Evolutionary conservation across 2,797 vertebrate species (phyloP).

Genomic region (Emydoidea blandingii): DNA sequence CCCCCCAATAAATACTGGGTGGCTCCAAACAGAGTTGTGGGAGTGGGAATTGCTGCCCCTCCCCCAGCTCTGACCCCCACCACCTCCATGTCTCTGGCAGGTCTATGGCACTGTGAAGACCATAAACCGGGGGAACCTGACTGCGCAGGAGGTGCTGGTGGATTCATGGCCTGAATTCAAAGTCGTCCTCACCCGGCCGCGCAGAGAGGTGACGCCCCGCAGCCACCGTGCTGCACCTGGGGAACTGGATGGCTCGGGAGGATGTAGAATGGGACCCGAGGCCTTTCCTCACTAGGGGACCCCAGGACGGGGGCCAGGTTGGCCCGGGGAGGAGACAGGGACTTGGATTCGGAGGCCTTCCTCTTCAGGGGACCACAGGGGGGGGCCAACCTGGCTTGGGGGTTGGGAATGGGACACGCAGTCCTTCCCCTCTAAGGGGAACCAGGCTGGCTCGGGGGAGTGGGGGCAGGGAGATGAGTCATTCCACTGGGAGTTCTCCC

Average conservation of each 20-base stretch:
- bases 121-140: neutral
- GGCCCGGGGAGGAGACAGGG: no score
- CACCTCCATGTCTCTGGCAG: no score
- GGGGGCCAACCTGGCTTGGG: no score
- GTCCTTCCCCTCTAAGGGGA: no score
- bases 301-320: no score
- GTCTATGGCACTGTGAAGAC: neutral
- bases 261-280: no score
- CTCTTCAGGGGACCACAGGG: no score
- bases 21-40: neutral
- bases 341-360: no score
- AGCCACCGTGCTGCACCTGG: neutral
- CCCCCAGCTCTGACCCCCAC: neutral
- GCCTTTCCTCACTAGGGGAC: neutral
- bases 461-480: no score
- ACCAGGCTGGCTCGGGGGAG: neutral
- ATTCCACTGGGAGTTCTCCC: neutral
- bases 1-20: neutral
- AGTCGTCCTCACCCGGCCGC: neutral
- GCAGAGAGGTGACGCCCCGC: neutral
- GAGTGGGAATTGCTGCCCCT: neutral
- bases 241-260: no score
- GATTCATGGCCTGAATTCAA: slow-evolving; percentile 25
- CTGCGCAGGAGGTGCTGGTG: neutral
- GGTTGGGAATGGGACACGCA: no score